A percentile compares a stretch with the other conserved stretches of the same genome.
These are phyloP conservation scores for Notamacropus eugenii DNA, from an alignment of 2,797 vertebrate genomes.

Conservation along the genomic window DNA sequence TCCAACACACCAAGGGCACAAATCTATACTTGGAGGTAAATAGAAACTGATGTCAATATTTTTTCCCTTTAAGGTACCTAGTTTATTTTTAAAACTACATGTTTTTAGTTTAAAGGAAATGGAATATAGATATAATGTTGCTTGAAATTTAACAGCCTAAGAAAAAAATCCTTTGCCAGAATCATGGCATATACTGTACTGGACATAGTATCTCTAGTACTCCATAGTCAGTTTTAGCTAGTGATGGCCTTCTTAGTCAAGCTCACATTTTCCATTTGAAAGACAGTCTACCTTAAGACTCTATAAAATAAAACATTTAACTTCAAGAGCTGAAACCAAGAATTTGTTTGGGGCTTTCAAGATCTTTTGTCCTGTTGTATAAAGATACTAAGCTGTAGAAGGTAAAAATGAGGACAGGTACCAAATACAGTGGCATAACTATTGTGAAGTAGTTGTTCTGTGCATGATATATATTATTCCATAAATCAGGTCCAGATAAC, in stretches of 20 bases:
- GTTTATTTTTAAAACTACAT: conserved; percentile 11
- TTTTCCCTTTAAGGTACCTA: neutral
- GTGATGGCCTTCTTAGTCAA: neutral
- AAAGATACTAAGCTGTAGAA: neutral
- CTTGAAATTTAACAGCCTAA: neutral
- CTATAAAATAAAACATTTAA: conserved; percentile 20
- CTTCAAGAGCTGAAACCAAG: conserved; percentile 27
- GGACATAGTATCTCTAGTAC: neutral
- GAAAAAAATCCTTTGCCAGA: neutral
- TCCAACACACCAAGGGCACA: neutral
- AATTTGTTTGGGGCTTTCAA: conserved; percentile 29
- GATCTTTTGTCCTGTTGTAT: conserved; percentile 1
- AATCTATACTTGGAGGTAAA: conserved; percentile 25
- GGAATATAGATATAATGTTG: neutral
- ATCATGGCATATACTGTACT: neutral
- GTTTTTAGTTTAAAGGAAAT: conserved; percentile 33
- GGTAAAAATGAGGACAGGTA: conserved; percentile 8
- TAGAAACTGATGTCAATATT: neutral
- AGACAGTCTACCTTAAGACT: conserved; percentile 25
- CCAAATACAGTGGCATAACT: conserved; percentile 9
- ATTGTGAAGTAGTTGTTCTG: neutral
- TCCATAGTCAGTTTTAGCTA: conserved; percentile 1
- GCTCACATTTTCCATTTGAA: conserved; percentile 36
- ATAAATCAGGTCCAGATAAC: neutral
- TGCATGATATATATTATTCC: neutral